Evolutionary conservation across 2,113 vertebrate genomes (phyloP).

Genomic region (Elephantulus edwardii): DNA sequence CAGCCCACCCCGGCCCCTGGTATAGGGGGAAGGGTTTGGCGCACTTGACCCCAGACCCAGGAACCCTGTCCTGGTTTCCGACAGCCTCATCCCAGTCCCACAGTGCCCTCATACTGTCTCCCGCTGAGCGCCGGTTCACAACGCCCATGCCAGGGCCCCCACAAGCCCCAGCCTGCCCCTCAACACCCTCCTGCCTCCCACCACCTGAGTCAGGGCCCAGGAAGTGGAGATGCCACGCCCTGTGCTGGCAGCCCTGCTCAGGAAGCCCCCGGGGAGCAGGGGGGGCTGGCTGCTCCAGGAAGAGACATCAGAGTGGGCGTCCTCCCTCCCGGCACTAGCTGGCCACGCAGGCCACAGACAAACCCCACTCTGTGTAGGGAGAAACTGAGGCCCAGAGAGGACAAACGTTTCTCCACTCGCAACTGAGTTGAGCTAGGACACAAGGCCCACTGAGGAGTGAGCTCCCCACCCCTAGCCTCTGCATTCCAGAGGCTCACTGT

Average conservation of each 20-base stretch:
- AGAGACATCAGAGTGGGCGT: too few species aligned
- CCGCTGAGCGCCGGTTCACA: rapidly evolving
- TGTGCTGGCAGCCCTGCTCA: not conserved
- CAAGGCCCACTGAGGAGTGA: not conserved
- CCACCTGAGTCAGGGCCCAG: not conserved
- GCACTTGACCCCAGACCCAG: not conserved
- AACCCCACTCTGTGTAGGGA: not conserved
- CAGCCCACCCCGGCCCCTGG: rapidly evolving
- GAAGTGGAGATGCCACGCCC: not conserved
- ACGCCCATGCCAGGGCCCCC: not conserved
- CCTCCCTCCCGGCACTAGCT: not conserved
- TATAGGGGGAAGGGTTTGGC: not conserved
- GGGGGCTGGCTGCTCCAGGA: not conserved
- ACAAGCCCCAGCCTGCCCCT: conserved; percentile 19
- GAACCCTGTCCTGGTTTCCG: not conserved
- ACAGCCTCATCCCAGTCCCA: not conserved
- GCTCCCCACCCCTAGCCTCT: too few species aligned
- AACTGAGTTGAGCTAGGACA: not conserved
- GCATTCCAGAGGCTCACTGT: too few species aligned
- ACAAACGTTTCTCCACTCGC: not conserved
- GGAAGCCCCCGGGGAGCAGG: not conserved
- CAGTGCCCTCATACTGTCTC: rapidly evolving
- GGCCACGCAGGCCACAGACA: not conserved
- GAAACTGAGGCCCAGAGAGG: not conserved
- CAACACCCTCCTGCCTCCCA: not conserved